Conservation (phyloP, 2,113 vertebrate species). For the Dicentrarchus labrax region DNA sequence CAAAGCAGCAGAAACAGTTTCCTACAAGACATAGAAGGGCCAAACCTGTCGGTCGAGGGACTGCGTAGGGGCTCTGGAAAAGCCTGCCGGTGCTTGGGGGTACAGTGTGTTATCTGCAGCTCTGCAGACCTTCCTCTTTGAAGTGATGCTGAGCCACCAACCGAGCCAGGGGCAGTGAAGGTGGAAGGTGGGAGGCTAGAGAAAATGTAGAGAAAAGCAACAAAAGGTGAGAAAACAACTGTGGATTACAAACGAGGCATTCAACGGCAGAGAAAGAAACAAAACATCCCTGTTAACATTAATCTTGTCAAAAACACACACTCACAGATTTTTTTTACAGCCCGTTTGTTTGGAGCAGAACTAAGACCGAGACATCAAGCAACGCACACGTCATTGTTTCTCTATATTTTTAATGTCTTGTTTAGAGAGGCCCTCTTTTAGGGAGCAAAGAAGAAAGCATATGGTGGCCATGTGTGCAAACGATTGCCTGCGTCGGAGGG, state of each 20-base stretch:
- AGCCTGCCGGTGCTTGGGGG: slow-evolving; percentile 56
- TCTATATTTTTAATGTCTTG: slow-evolving; percentile 5
- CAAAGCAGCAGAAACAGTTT: slow-evolving; percentile 10
- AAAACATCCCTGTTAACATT: slow-evolving; percentile 16
- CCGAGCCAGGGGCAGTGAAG: slow-evolving; percentile 57
- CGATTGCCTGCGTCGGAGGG: slow-evolving; percentile 23
- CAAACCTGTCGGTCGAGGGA: slow-evolving; percentile 57
- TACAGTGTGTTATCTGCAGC: slow-evolving; percentile 74
- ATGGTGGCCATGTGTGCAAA: slow-evolving; percentile 67
- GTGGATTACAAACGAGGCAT: slow-evolving; percentile 7
- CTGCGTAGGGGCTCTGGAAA: slow-evolving; percentile 52
- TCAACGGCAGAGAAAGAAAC: neutral
- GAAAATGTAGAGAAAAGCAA: slow-evolving; percentile 44
- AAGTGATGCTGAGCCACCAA: slow-evolving; percentile 71
- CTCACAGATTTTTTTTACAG: neutral
- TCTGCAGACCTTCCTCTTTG: slow-evolving; percentile 75
- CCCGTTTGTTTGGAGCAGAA: neutral
- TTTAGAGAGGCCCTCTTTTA: slow-evolving; percentile 36
- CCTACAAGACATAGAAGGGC: slow-evolving; percentile 24
- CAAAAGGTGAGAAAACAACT: slow-evolving; percentile 44
- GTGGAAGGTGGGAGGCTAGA: slow-evolving; percentile 55
- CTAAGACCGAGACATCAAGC: neutral
- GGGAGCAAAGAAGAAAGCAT: slow-evolving; percentile 57
- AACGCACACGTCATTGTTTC: slow-evolving; percentile 1
- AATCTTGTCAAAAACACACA: neutral